Evolutionary conservation across 2,888 invertebrate species (phyloP), one percentile per base, ranked within the genome.

Genomic region (Phrixothrix hirtus): DNA sequence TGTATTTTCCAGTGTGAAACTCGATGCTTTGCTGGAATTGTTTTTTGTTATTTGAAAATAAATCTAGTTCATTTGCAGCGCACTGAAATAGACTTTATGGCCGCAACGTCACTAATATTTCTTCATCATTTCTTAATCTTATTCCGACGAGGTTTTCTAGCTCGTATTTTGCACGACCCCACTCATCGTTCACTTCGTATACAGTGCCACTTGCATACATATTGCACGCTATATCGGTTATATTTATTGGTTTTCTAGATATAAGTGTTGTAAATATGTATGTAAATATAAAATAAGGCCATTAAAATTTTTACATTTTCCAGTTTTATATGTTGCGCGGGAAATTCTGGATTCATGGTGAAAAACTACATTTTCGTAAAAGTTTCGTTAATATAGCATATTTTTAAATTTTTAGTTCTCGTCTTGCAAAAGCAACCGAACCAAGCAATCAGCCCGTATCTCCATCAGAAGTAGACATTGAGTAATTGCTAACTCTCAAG

Each of bases 401-500:
- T 56, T 61, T 59, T 56, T 57, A 57, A 56, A 55, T 60, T 61
- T 58, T 53, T 52, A 39, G 56, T 52, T 42, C 32, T 52, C 44
- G 48, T 44, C 26, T 17, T 44, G 36, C 29, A 32, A 44, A 45
- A 50, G 51, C 50, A 49, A 55, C 54, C 39, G 57, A 59, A 48
- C 55, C 49, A 47, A 53, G 64, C 56, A 64, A 62, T 62, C 61
- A 58, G 56, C 57, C 57, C 60, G 52, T 62, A 61, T 64, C 64
- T 64, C 62, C 64, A 61, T 64, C 62, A 60, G 55, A 52, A 55
- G 48, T 54, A 63, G 71, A 71, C 71, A 64, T 58, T 71, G 71
- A 71, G 68, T 69, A 69, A 71, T 71, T 68, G 70, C 68, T 56
- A 63, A 63, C 65, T 66, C 66, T 65, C 66, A 59, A 62, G 61